Base-by-base conservation (phyloP, 2,797 vertebrate genomes). In the Dicrostonyx torquatus region DNA sequence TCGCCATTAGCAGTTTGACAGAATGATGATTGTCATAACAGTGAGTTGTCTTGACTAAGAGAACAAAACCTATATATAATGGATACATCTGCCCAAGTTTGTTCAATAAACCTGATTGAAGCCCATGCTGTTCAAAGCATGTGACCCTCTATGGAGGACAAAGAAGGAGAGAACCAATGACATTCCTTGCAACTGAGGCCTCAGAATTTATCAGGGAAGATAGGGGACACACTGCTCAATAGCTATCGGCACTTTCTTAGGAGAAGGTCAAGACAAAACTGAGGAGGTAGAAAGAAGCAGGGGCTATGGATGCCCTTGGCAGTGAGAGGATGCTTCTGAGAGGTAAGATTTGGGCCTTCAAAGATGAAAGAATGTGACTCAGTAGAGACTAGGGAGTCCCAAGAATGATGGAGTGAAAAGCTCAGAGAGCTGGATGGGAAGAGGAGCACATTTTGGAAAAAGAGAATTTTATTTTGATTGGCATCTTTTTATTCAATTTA, bases 1-100 rank as follows among this genome's bases (percentile, higher is more conserved):
- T 87, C 40, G 72, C 40, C 2, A 22, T 87, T 70, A 87, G 92
- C 29, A 82, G 50, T 87, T 96, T 93, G 77, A 37, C 48, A 48
- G 90, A 55, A 50, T 37, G 40, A 48, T 88, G 48, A 68, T 92
- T 70, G 77, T 85, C 24, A 43, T 43, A n/a, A 48, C 45, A 58
- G 22, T 11, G 4, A 87, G 14, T 62, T 93, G 83, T 58, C 77
- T 50, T 9, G 37, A 29, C 3, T 48, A 91, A 75, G 31, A 89
- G 64, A 72, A 89, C 18, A 66, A 91, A 92, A 4, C 5, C 34
- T 88, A 64, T 58, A 72, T 84, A 80, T 82, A 43, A 94, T n/a
- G 13, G 29, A 34, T 31, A 84, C 84, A 82, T 70, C 40, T 48
- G 37, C 53, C 79, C 26, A 34, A 34, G 24, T 75, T 92, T 68